These are phyloP conservation scores for Patagioenas fasciata DNA, from an alignment of 2,113 vertebrate species.

Conservation along the genomic window DNA sequence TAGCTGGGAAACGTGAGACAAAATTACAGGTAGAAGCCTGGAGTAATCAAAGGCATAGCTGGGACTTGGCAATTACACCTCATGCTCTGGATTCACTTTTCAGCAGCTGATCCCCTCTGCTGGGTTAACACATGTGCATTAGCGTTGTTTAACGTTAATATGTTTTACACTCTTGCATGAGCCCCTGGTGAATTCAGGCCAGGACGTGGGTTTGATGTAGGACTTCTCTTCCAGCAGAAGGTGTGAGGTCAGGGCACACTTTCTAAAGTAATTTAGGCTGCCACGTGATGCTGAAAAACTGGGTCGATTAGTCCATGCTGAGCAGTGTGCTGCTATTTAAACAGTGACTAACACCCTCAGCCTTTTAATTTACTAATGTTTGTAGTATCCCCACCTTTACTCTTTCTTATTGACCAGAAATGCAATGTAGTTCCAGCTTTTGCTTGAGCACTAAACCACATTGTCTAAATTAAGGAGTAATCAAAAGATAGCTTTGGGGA, in stretches of 20 bases:
- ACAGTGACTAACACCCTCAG: not conserved
- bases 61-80: not conserved
- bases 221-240: not conserved
- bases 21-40: not conserved
- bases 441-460: not conserved
- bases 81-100: not conserved
- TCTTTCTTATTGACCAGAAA: not conserved
- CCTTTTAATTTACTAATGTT: not conserved
- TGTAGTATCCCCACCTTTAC: not conserved
- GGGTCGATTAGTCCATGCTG: constrained; percentile 29
- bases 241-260: not conserved
- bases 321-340: not conserved
- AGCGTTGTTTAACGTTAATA: not conserved
- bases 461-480: not conserved
- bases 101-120: not conserved
- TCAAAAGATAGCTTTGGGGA: not conserved
- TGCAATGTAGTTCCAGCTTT: not conserved
- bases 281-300: constrained; percentile 8
- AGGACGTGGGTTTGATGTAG: not conserved
- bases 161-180: not conserved
- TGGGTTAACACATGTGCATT: constrained; percentile 8
- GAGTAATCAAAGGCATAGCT: not conserved
- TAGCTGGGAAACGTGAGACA: not conserved
- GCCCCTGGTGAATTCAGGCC: not conserved
- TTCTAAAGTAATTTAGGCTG: not conserved